Evolutionary conservation across 2,888 invertebrate species (phyloP), one percentile per base, ranked within the genome.

Genomic region (Drosophila meridiana): DNA sequence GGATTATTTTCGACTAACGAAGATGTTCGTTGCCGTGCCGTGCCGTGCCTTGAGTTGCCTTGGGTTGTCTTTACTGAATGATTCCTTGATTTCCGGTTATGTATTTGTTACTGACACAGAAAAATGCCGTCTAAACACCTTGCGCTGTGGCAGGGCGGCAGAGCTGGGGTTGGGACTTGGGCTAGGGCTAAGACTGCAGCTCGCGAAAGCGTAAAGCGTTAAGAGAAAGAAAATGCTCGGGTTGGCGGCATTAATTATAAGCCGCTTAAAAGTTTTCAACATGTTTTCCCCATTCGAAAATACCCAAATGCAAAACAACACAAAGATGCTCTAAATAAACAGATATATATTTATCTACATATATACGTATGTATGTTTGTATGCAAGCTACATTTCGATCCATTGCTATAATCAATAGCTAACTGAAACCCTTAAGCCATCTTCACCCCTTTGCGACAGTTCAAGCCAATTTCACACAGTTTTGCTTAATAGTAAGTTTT

Each of bases 191-290:
- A 71, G 56, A 56, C 56, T 42, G 56, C 32, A 42, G 56, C 42
- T 56, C 89, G 78, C 89, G 72, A 71, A 69, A 68, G 70, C 82
- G 57, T 61, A 64, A 55, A 75, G 48, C 78, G 88, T 75, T 89
- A 85, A 89, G 73, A 80, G 86, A 85, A 89, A 86, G 90, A 90
- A 85, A 90, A 85, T 88, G 89, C 90, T 90, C 14, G 53, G 38
- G 52, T 52, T 75, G 72, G 74, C 82, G 89, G 86, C 87, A 89
- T 85, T 91, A 83, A 87, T 87, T 87, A 90, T 89, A 89, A 89
- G 80, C 90, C 80, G 91, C 89, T 89, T 89, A 89, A 85, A 90
- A 89, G 90, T 90, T 83, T 83, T 83, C 88, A 90, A 85, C 89
- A 89, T 90, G 89, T 90, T 90, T 88, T 78, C 60, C 66, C 62